Percentiles rank a stretch among this genome's conserved stretches.
These are phyloP conservation scores for Cyprinodon brontotheroides DNA, from an alignment of 2,113 vertebrate species.

Conservation along the genomic window DNA sequence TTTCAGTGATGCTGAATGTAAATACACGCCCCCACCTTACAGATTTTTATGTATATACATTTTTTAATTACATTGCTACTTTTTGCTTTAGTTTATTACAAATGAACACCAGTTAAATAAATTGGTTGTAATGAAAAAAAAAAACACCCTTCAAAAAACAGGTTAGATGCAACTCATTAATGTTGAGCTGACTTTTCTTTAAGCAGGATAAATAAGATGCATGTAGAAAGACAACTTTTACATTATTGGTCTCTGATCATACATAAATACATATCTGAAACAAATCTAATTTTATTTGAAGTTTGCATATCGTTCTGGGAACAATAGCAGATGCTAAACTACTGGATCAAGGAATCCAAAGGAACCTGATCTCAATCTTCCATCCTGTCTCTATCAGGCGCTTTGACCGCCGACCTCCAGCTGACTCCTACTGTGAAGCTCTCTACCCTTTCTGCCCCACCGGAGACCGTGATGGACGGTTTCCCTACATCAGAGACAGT, in stretches of 20 bases:
- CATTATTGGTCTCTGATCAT: neutral
- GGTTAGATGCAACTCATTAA: neutral
- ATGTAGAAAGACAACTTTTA: neutral
- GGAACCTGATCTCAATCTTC: neutral
- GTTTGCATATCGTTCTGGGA: neutral
- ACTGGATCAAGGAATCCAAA: neutral
- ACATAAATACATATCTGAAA: too few species aligned
- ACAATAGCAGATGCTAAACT: neutral
- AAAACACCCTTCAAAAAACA: neutral
- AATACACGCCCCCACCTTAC: neutral
- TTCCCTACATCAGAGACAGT: constrained; percentile 83
- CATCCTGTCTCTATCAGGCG: constrained; percentile 78
- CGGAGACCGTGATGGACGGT: constrained; percentile 80
- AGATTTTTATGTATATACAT: neutral
- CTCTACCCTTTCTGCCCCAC: constrained; percentile 93
- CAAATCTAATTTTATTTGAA: neutral
- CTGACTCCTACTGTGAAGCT: constrained; percentile 92
- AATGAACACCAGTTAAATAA: neutral
- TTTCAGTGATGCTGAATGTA: too few species aligned
- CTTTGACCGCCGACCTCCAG: constrained; percentile 86
- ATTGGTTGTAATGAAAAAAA: neutral
- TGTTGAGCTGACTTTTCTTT: neutral
- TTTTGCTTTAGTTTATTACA: neutral
- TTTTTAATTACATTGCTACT: neutral
- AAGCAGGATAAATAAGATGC: neutral